Evolutionary conservation across 2,888 invertebrate species (phyloP).

Genomic region (Sceliomorpha sp.): DNA sequence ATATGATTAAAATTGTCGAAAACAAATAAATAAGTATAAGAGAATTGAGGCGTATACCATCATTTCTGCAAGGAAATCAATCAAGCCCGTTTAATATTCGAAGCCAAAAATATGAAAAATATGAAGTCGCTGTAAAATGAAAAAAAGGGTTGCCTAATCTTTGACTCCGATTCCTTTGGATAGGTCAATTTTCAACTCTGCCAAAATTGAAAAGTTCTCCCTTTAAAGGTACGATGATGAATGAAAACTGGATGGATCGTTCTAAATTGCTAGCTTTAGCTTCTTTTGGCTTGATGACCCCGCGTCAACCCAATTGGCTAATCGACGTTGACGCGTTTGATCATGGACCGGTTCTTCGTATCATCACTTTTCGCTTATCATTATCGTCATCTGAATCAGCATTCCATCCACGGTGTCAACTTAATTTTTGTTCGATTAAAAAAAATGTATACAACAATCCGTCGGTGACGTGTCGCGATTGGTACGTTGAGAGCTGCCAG

Average conservation of each 20-base stretch:
- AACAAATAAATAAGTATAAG: no score
- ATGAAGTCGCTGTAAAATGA: constrained; percentile 16
- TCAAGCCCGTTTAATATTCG: no score
- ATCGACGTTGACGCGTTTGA: constrained; percentile 47
- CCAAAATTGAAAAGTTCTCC: constrained; percentile 75
- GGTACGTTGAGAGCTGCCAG: constrained; percentile 67
- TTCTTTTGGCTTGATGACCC: constrained; percentile 63
- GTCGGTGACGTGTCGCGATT: constrained; percentile 50
- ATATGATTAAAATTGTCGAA: no score
- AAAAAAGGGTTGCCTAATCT: constrained; percentile 34
- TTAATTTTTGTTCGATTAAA: background rate
- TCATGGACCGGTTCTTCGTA: constrained; percentile 21
- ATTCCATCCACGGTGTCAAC: constrained; percentile 2
- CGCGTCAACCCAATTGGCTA: constrained; percentile 55
- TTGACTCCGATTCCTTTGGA: constrained; percentile 68
- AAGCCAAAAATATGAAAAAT: no score
- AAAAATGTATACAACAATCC: constrained; percentile 2
- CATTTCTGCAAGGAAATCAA: no score
- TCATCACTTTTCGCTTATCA: constrained; percentile 30
- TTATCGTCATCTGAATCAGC: constrained; percentile 15
- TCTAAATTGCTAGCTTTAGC: constrained; percentile 69
- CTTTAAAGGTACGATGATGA: constrained; percentile 73
- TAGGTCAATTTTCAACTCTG: constrained; percentile 74
- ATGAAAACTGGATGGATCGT: constrained; percentile 59
- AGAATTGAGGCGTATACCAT: no score